Evolutionary conservation across 2,113 vertebrate genomes (phyloP).

Genomic region (Prunella himalayana): DNA sequence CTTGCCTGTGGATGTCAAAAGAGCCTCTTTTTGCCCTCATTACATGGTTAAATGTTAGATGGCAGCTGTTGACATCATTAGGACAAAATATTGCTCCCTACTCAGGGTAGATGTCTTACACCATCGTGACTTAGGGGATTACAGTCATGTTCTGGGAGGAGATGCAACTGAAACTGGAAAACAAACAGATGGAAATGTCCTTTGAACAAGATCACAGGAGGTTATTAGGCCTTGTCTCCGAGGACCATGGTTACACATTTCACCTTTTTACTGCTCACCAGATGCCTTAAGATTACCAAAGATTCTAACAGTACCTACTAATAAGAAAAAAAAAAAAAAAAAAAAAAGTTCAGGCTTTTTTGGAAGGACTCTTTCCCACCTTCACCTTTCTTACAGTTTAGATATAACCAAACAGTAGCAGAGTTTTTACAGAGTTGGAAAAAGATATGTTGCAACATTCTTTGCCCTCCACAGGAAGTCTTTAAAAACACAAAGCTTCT

Average conservation of each 20-base stretch:
- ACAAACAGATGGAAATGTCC: neutral
- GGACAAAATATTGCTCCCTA: neutral
- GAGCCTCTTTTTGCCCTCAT: neutral
- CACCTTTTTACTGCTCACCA: neutral
- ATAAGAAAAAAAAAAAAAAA: neutral
- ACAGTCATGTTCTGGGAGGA: neutral
- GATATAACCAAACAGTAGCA: neutral
- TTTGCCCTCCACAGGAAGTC: neutral
- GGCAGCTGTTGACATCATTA: slow-evolving; percentile 30
- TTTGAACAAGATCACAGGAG: neutral
- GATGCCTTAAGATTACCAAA: neutral
- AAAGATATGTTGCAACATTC: neutral
- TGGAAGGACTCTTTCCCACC: neutral
- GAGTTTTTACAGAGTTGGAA: neutral
- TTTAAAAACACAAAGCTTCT: neutral
- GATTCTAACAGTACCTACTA: neutral
- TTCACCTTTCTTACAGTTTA: neutral
- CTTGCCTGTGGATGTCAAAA: neutral
- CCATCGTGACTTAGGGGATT: neutral
- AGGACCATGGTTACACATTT: neutral
- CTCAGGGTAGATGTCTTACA: neutral
- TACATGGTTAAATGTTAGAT: neutral
- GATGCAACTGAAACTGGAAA: neutral
- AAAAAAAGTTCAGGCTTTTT: neutral
- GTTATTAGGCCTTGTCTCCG: neutral